Evolutionary conservation across 2,888 invertebrate species (phyloP), one percentile per base, ranked within the genome.

Genomic region (Prosopocoilus inquinatus): DNA sequence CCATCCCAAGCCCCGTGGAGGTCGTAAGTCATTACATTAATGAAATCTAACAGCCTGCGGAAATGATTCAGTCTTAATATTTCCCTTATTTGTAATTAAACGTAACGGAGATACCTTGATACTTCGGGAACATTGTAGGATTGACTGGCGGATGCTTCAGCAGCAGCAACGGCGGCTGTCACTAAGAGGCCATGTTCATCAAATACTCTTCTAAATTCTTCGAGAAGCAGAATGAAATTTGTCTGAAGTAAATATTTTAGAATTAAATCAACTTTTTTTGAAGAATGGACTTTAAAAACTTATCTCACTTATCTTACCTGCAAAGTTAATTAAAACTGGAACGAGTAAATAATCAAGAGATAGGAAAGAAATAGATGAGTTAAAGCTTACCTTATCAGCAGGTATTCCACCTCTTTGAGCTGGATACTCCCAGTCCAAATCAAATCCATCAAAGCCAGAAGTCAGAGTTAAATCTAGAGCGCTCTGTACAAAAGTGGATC

Each of bases 21-120:
- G 68, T 90, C 90, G 64, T 90, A 90, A 0, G 87, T 73, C 88
- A 90, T 90, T 0, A 91, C 67, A 64, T 85, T 84, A 38, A 90
- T 81, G 39, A 85, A 79, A 65, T 90, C 84, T 28, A 90, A 69
- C 58, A 84, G 78, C 50, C 84, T 84, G 59, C 4, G 20, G 4
- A 20, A 20, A 20, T 20, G 4, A 20, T n/a, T n/a, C n/a, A 68
- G 67, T 51, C 53, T 52, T 62, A 38, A 69, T 33, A 43, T 13
- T 5, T 20, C 12, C 5, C 3, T 20, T 4, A 2, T 20, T 20
- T 2, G 4, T 20, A 3, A 3, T 3, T 1, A 20, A 20, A 20
- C 2, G 20, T n/a, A 20, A 20, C 2, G 4, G 20, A 2, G 12
- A 41, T 70, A 83, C 82, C 81, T 73, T 0, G 81, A 78, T n/a